Base-by-base conservation (phyloP, 2,888 invertebrate species). In the Dasypolia templi region DNA sequence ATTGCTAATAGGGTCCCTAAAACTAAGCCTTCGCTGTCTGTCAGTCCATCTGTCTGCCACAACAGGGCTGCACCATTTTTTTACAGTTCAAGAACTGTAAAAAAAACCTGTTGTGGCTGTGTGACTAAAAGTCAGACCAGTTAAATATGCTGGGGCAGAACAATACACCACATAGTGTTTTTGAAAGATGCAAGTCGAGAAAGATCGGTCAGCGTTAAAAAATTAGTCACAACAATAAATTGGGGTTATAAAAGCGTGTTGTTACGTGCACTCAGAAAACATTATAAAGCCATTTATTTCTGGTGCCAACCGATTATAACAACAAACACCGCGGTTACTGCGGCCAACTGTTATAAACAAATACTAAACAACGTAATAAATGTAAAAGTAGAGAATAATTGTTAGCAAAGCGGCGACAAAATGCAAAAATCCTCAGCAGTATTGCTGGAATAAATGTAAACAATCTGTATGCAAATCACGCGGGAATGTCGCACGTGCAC, bases 401-500 rank as follows among this genome's bases (percentile, higher is more conserved):
- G 87, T 88, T 85, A 78, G 81, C 78, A 77, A 78, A 80, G 79
- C 75, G 83, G 81, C 77, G 75, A 74, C 81, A 80, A 86, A 88
- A 88, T 89, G 87, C 88, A 89, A 88, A 90, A 88, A 87, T 85
- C 83, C 82, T 77, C 49, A 77, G 82, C 87, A 75, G 82, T 83
- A 84, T 82, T 88, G 82, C 79, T 79, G 74, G 84, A 84, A 86
- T 88, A 90, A 89, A 91, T 92, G 92, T 91, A 89, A 91, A 92
- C 92, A 91, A 93, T 93, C 91, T 92, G 91, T 91, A 94, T 94
- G 94, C 92, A 91, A 94, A 94, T 93, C 91, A 91, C 90, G 88
- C 82, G 87, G 85, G 83, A 82, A 89, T 87, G 89, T 91, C 90
- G 89, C 89, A 86, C 84, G 89, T 89, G 90, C 89, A 88, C 86